Evolutionary conservation across 2,888 invertebrate genomes (phyloP), one percentile per base, ranked within the genome.

Genomic region (Gortyna flavago): DNA sequence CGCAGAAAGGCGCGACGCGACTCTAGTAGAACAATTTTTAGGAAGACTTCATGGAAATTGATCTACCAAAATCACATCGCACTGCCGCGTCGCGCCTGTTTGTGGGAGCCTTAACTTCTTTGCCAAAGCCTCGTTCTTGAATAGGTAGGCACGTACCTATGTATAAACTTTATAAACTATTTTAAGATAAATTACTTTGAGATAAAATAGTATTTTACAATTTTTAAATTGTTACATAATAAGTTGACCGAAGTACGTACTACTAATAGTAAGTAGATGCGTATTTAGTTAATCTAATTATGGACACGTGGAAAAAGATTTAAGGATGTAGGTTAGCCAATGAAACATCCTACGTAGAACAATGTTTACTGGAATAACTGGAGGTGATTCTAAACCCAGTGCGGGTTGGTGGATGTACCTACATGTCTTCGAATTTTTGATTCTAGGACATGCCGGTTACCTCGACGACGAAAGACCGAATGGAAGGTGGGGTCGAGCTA

Each of bases 131-230:
- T 51, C 32, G 13, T 32, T 62, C 51, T 62, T 75, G 32, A 75
- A 41, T 62, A 54, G 51, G 51, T 54, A 75, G 75, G 62, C 75
- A 75, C 38, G 48, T n/a, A 75, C 38, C 38, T n/a, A 75, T 18
- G 13, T 51, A 38, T 62, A n/a, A 59, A 41, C 16, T 74, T 51
- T 29, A 38, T 29, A 61, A 61, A 61, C 44, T 73, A 48, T 64
- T 32, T n/a, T 29, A 51, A 48, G 18, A 51, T 62, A 18, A 18
- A n/a, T 38, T 54, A 51, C 9, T 75, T 75, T 44, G 32, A 62
- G 51, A 62, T 35, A 75, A 18, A 74, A 61, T 51, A 16, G 16
- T 59, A 48, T 61, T 44, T 59, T 72, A 18, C 21, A n/a, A 25
- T 21, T 29, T 70, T 41, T 61, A 0, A 8, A 29, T 59, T 21